Evolutionary conservation across 1,140 invertebrate genomes (phyloP).

Genomic region (Asobara japonica): DNA sequence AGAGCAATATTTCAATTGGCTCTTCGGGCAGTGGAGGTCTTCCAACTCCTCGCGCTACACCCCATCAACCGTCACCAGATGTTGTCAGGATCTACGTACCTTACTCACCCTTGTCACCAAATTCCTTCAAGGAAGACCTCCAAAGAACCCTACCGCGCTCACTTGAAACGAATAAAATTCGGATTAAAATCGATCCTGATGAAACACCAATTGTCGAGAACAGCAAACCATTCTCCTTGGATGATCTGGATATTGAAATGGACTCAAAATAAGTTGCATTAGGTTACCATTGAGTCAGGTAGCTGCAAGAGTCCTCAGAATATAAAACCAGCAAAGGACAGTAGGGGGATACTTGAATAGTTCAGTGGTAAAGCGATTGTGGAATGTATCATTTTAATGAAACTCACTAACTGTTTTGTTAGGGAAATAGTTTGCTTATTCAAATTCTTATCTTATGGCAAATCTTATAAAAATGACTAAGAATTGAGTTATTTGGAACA

Average conservation of each 20-base stretch:
- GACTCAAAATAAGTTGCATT: conserved; percentile 61
- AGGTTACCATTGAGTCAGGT: conserved; percentile 7
- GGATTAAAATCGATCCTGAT: conserved; percentile 74
- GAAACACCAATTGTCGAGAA: conserved; percentile 77
- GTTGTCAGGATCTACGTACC: conserved; percentile 81
- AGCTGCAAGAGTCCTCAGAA: too few species aligned
- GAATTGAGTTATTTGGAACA: too few species aligned
- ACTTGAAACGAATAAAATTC: conserved; percentile 71
- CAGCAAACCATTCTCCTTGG: conserved; percentile 70
- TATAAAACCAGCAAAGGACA: too few species aligned
- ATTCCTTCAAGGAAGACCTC: conserved; percentile 70
- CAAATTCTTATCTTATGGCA: not conserved
- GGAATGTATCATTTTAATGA: too few species aligned
- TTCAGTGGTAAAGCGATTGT: too few species aligned
- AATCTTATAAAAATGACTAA: too few species aligned
- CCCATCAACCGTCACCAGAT: conserved; percentile 73
- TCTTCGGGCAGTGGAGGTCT: conserved; percentile 72
- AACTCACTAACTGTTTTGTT: too few species aligned
- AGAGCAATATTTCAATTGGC: conserved; percentile 77
- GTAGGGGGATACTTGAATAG: too few species aligned
- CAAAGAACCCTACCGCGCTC: conserved; percentile 62
- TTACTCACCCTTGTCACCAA: conserved; percentile 69
- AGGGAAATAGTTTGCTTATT: too few species aligned
- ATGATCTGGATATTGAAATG: conserved; percentile 66
- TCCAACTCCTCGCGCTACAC: conserved; percentile 73